Percentiles rank a stretch among this genome's conserved stretches.
Conservation (phyloP, 2,113 vertebrate species). For the Kryptolebias marmoratus region DNA sequence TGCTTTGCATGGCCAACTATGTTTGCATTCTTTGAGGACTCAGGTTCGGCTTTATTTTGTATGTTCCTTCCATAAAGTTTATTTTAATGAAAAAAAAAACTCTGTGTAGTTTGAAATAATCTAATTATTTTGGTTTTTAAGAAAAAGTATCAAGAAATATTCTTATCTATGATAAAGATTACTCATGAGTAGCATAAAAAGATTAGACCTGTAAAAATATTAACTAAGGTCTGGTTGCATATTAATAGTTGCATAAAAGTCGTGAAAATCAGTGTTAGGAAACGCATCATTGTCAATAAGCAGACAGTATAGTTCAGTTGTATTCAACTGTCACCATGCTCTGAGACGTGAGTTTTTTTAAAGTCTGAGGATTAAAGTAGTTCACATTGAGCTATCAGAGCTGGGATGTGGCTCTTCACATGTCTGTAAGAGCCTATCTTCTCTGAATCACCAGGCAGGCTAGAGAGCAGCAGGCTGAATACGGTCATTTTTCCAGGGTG, state of each 20-base stretch:
- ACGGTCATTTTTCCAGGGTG: neutral
- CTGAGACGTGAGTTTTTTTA: no score
- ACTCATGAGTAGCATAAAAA: no score
- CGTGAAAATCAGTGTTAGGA: no score
- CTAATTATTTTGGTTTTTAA: neutral
- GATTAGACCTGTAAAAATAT: neutral
- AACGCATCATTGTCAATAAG: no score
- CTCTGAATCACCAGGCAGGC: neutral
- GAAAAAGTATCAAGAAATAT: no score
- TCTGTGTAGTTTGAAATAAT: neutral
- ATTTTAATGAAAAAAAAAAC: neutral
- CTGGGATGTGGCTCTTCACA: neutral
- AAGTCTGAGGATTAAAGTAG: neutral
- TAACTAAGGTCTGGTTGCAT: neutral
- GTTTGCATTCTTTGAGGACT: conserved; percentile 56
- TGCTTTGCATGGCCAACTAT: conserved; percentile 51
- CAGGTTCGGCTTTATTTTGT: neutral
- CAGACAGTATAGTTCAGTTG: no score
- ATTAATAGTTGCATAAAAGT: no score
- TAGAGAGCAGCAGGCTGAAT: neutral
- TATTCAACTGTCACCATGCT: no score
- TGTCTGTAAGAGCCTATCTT: conserved; percentile 16
- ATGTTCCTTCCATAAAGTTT: neutral
- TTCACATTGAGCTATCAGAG: neutral
- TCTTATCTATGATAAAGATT: no score